Evolutionary conservation across 2,888 invertebrate genomes (phyloP), one percentile per base, ranked within the genome.

Genomic region (Amitus sp.): DNA sequence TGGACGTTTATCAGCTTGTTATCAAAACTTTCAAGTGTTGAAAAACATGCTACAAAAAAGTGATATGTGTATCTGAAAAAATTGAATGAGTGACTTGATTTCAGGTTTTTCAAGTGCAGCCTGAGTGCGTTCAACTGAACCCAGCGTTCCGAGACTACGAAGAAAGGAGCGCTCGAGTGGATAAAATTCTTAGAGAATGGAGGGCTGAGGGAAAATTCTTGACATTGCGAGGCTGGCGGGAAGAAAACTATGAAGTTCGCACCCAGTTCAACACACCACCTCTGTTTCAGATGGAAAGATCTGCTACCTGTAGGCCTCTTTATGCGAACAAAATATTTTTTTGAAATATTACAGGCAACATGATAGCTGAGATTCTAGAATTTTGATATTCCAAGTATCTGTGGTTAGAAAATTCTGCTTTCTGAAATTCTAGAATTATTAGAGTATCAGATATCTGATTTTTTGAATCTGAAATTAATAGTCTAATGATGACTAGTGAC

Each of bases 201-300:
- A 86, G 90, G 62, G 87, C 87, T 64, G 89, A 93, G 72, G 89
- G 91, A 75, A 87, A 89, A 70, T 92, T 95, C 78, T 86, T 90
- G 66, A 91, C 96, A 39, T 84, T 95, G 6, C 90, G 90, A 77
- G 96, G 96, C 13, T 97, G 96, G 96, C 87, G 96, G 78, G 92
- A 96, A 85, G 96, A 97, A 91, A 93, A 91, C 83, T 95, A 93
- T 82, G 94, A 94, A 83, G 94, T 96, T n/a, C 90, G 92, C 77
- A 88, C 90, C 61, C 91, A 92, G 80, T 88, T 87, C 74, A 85
- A 85, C 65, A 86, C 86, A 45, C 82, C 84, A 50, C 87, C 89
- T 48, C 79, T 90, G 19, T 82, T 90, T 72, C 86, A 88, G 80
- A 94, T 97, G 92, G 97, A 97, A 81, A 87, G 97, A 67, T 93